Percentiles rank a stretch among this genome's conserved stretches.
phyloP scores from a whole-genome alignment of 1,140 invertebrate species.

The Drosophila aff. region DNA sequence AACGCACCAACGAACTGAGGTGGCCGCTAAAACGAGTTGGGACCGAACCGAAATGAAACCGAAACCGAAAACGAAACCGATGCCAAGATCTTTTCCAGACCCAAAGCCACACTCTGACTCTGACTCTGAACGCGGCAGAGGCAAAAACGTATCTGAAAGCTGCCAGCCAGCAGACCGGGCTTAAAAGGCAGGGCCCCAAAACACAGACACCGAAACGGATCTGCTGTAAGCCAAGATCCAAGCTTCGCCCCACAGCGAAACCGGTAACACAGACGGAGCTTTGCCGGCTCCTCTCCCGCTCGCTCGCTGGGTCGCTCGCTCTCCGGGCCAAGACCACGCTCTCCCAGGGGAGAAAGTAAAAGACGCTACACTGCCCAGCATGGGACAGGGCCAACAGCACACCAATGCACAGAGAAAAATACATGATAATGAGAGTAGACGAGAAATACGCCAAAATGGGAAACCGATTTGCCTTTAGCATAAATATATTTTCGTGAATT shows the following conservation, averaged over 20 bases:
- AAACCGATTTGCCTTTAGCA: too few relatives aligned
- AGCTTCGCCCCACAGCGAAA: conserved; percentile 43
- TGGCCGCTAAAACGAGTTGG: conserved; percentile 6
- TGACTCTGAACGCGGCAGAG: conserved; percentile 66
- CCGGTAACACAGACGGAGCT: conserved; percentile 28
- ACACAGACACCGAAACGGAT: conserved; percentile 71
- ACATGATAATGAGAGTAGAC: not conserved
- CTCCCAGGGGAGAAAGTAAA: conserved; percentile 67
- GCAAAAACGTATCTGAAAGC: conserved; percentile 84
- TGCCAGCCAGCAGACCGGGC: conserved; percentile 58
- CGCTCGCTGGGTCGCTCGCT: conserved; percentile 4
- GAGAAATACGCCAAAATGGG: too few relatives aligned
- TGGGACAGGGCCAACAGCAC: conserved; percentile 26
- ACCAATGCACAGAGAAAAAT: conserved; percentile 47
- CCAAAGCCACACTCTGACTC: conserved; percentile 55
- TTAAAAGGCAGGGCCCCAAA: conserved; percentile 73
- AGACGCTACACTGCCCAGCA: conserved; percentile 67
- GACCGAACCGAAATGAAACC: conserved; percentile 12
- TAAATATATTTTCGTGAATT: too few relatives aligned
- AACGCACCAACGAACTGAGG: conserved; percentile 46
- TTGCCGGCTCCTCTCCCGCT: conserved; percentile 19
- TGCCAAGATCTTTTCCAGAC: conserved; percentile 47
- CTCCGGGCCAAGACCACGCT: conserved; percentile 28
- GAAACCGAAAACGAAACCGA: conserved; percentile 24
- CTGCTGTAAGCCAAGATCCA: conserved; percentile 59